phyloP scores from a whole-genome alignment of 2,797 vertebrate genomes.

The Alca torda region DNA sequence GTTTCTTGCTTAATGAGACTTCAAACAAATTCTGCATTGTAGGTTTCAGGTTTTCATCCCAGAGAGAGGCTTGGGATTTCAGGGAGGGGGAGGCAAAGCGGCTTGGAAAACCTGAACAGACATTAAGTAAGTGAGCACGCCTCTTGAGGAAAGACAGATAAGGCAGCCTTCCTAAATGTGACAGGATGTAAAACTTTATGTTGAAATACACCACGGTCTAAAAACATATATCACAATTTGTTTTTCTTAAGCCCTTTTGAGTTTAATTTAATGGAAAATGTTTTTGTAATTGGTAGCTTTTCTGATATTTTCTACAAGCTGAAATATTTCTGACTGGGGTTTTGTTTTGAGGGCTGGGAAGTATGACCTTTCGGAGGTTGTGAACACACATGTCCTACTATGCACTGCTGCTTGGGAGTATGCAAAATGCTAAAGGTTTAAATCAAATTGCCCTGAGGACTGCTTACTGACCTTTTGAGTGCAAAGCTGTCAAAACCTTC shows the following conservation, averaged over 20 bases:
- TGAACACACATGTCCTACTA: neutral
- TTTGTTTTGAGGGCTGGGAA: constrained; percentile 6
- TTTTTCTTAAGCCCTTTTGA: constrained; percentile 20
- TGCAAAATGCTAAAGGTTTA: constrained; percentile 39
- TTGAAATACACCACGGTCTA: neutral
- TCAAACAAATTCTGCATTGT: constrained; percentile 53
- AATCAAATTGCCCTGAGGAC: constrained; percentile 51
- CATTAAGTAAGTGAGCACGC: constrained; percentile 1
- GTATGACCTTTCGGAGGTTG: constrained; percentile 15
- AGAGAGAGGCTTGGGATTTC: constrained; percentile 32
- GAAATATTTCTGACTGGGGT: neutral
- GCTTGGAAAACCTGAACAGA: constrained; percentile 2
- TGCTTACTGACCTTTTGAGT: constrained; percentile 61
- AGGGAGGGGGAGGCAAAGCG: neutral
- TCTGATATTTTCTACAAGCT: neutral
- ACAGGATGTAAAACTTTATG: neutral
- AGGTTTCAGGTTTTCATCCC: constrained; percentile 59
- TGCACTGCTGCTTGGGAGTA: neutral
- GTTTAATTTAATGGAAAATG: constrained; percentile 1
- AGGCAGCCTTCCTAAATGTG: neutral
- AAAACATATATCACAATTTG: constrained; percentile 3
- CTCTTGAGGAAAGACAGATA: constrained; percentile 41
- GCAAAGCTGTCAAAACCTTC: constrained; percentile 62
- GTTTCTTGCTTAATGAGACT: constrained; percentile 58
- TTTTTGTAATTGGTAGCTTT: neutral